Base-by-base conservation (phyloP, 1,140 invertebrate species). In the Cydia fagiglandana region DNA sequence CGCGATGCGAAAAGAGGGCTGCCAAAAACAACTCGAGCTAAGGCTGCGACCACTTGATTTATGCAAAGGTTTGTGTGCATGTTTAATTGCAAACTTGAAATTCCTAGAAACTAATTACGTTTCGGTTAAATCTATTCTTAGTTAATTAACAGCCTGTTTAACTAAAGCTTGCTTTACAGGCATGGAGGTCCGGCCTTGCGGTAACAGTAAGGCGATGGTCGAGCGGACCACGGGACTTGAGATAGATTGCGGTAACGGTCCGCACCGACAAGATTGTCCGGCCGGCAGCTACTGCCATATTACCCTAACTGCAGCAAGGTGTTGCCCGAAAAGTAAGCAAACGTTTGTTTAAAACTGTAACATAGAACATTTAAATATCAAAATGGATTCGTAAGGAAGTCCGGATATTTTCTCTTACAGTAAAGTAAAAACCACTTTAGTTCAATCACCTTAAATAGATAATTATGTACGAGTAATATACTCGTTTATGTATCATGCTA, bases 1-100 rank as follows among this genome's bases (percentile, higher is more conserved):
- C 87, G 95, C 96, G 17, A 97, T 98, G 96, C 96, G 96, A 84
- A 96, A 96, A 94, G 96, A 97, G 82, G 96, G 96, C 6, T 99
- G 97, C 90, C 95, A 96, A 78, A 94, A 96, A 78, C 96, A 97
- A 88, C 95, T 96, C 75, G 96, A 98, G 83, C 94, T 98, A 28
- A 94, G 96, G 79, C 93, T 96, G 64, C 93, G 96, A 79, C 96
- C 96, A 0, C 91, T 97, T 80, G 96, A 97, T 84, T 94, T 97
- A 64, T 98, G 97, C 89, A 95, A 97, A 97, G 96, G 97, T 97
- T 87, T 77, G 86, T 81, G 17, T 74, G 45, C 56, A 77, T 53
- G 77, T 74, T 75, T 74, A 78, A 77, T 73, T 79, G 77, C 81
- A 75, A 66, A 76, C 66, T 15, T 17, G 34, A 38, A 34, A 38